These are phyloP conservation scores for Stegodyphus dumicola DNA, from an alignment of 1,140 invertebrate species.

Conservation along the genomic window DNA sequence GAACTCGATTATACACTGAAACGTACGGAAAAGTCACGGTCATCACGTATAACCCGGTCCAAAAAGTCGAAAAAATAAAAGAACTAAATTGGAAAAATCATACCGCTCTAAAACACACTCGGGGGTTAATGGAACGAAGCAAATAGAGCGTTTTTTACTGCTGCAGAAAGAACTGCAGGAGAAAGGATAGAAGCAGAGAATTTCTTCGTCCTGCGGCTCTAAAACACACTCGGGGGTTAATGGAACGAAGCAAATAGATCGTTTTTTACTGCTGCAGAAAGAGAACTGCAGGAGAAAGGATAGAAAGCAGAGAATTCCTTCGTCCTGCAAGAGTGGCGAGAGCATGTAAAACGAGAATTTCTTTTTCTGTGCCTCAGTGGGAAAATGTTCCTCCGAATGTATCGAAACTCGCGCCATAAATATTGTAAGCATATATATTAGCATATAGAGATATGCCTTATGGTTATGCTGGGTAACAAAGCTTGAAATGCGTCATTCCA, in stretches of 20 bases:
- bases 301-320: not conserved
- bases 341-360: not conserved
- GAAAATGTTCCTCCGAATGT: not conserved
- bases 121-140: not conserved
- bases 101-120: not conserved
- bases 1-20: too few relatives aligned
- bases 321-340: not conserved
- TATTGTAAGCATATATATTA: not conserved
- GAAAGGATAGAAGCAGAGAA: not conserved
- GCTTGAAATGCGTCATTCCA: too few relatives aligned
- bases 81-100: too few relatives aligned
- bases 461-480: not conserved
- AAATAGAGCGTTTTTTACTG: not conserved
- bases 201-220: not conserved
- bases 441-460: not conserved
- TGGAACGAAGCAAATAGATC: not conserved
- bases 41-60: too few relatives aligned
- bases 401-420: not conserved
- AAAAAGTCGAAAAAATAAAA: too few relatives aligned
- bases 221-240: not conserved
- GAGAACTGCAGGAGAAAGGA: not conserved
- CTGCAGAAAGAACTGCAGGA: not conserved
- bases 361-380: not conserved
- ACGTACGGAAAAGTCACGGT: too few relatives aligned
- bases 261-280: not conserved